Base-by-base conservation (phyloP, 2,113 vertebrate genomes). In the Sialia sialis region DNA sequence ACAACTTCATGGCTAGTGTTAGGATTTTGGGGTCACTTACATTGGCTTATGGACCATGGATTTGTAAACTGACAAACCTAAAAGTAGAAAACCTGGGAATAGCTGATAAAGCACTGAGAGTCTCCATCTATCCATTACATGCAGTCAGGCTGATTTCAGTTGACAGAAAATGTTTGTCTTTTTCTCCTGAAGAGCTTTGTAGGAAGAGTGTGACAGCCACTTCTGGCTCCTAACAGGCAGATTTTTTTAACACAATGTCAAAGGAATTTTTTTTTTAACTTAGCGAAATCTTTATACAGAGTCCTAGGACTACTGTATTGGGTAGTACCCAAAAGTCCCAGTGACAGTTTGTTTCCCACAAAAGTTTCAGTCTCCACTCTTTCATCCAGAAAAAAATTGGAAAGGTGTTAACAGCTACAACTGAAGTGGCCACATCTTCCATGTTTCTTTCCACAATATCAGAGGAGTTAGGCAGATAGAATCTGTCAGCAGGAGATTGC, bases 201-300 rank as follows among this genome's bases (percentile, higher is more conserved):
- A 83, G 70, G 82, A 95, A 93, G 60, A 93, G 73, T 82, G 64
- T 95, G 94, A 93, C 93, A 93, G 80, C 64, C 66, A 19, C 84
- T 96, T 89, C 92, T 51, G 29, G 29, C 25, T 90, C 36, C 41
- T 29, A 76, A 21, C 9, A 79, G 39, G 34, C 5, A 64, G 19
- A 5, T 49, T 7, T 5, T 41, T 93, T 91, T 18, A 78, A 58
- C 25, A 66, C 20, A 38, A 17, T 34, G 9, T 76, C 44, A 84
- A 68, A 82, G 7, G 13, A 77, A 26, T 16, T n/a, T 64, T 67
- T 86, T 84, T 46, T 89, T 41, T 20, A 82, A 14, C 14, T 92
- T 58, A 21, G 36, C 43, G 48, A 74, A 74, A 27, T 44, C 34
- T 76, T 59, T 72, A 34, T 58, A 59, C 8, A 26, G 16, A 86